Evolutionary conservation across 2,888 invertebrate genomes (phyloP).

Genomic region (Patella depressa): DNA sequence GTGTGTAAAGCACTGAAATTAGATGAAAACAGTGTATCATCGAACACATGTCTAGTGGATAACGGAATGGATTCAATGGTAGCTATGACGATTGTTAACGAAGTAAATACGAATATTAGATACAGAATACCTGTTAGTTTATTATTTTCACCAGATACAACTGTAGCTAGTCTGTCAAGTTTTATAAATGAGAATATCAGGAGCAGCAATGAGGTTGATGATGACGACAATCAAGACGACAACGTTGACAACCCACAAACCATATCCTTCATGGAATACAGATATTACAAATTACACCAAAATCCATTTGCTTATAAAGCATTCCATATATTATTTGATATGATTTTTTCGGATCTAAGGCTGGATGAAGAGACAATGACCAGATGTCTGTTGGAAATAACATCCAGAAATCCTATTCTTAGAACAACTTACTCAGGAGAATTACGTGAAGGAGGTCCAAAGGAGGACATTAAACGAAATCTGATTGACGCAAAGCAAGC

Average conservation of each 20-base stretch:
- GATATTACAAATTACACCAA: no score
- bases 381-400: not conserved
- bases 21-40: constrained; percentile 30
- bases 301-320: not conserved
- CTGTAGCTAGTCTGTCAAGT: not conserved
- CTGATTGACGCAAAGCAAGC: not conserved
- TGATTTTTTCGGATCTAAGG: not conserved
- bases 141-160: constrained; percentile 13
- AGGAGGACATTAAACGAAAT: not conserved
- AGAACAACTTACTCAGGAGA: not conserved
- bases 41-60: constrained; percentile 33
- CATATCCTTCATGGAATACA: no score
- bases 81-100: constrained; percentile 44
- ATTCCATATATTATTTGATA: not conserved
- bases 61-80: constrained; percentile 51
- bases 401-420: not conserved
- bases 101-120: constrained; percentile 31
- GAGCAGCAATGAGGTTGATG: no score
- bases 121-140: constrained; percentile 30
- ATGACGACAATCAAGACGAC: no score
- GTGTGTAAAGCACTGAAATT: constrained; percentile 35
- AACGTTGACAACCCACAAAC: no score
- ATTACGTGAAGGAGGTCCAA: not conserved
- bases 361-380: not conserved
- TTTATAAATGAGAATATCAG: not conserved